Base-by-base conservation (phyloP, 2,888 invertebrate genomes). In the Hirtodrosophila duncani region DNA sequence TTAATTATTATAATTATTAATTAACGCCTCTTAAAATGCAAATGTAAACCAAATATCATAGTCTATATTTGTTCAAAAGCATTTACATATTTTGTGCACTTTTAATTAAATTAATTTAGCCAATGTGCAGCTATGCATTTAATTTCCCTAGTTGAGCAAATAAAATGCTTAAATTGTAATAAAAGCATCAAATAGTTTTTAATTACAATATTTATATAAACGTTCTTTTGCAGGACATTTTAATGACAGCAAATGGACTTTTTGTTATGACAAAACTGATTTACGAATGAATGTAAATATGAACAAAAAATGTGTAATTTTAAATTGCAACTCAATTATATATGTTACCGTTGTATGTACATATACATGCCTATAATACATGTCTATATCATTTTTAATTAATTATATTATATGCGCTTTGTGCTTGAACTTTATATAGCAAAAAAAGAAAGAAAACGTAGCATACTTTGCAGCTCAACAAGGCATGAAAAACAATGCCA, bases 81-180 rank as follows among this genome's bases (percentile, higher is more conserved):
- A 6, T 20, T 7, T 20, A 7, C 7, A 20, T 63, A 13, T 16
- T 14, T 45, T 50, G 4, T 29, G 21, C 60, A 44, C n/a, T 34
- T 56, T 64, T 34, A 56, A 63, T 60, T 64, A 50, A 60, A 37
- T 60, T 30, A 44, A 38, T 56, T 41, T 37, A 30, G 2, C 3
- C 34, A 46, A 41, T 48, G 36, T 39, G 34, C 26, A 17, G 27
- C 14, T n/a, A 27, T 38, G 31, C 30, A 60, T 38, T 29, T 24
- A 41, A 58, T 29, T 29, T 8, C 2, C 26, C 16, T 29, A 46
- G 27, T 43, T 20, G 21, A 3, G 20, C 10, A 24, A 38, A 38
- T 53, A 50, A 20, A 63, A 66, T 55, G 37, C 36, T 42, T 33
- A 18, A 29, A 50, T 50, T 33, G 3, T 10, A 34, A 34, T 30